Evolutionary conservation across 2,888 invertebrate genomes (phyloP).

Genomic region (Dasypogon diadema): DNA sequence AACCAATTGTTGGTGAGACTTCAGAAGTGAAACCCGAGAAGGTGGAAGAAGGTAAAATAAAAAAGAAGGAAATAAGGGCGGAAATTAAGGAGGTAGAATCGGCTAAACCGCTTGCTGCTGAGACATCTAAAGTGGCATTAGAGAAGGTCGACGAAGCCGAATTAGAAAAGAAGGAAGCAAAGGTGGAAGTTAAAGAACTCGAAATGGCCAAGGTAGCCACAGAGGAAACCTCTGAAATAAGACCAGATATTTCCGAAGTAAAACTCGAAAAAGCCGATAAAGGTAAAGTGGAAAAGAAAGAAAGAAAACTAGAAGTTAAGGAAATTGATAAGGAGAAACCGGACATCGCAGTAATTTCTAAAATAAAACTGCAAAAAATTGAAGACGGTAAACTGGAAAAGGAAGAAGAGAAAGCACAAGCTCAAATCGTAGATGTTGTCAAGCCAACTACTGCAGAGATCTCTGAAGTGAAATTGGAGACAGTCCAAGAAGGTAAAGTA

Average conservation of each 20-base stretch:
- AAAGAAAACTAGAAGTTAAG: slow-evolving; percentile 17
- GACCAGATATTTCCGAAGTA: slow-evolving; percentile 48
- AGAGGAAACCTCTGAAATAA: too few relatives aligned
- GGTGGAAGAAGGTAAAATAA: too few relatives aligned
- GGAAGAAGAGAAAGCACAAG: neutral
- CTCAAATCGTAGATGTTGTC: neutral
- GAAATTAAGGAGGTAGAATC: neutral
- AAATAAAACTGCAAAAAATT: neutral
- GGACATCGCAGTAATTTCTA: slow-evolving; percentile 51
- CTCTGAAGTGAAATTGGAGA: neutral
- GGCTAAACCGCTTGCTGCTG: slow-evolving; percentile 52
- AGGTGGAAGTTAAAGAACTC: neutral
- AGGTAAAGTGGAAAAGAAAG: slow-evolving; percentile 15
- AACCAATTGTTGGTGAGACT: slow-evolving; percentile 1
- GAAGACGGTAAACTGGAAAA: neutral
- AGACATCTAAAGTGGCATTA: slow-evolving; percentile 22
- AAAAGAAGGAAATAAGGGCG: too few relatives aligned
- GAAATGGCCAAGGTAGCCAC: neutral
- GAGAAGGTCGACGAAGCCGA: slow-evolving; percentile 20
- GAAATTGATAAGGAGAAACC: slow-evolving; percentile 51
- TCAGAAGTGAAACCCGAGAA: slow-evolving; percentile 3
- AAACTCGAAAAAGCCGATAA: neutral
- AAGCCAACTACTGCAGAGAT: neutral
- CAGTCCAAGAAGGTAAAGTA: neutral
- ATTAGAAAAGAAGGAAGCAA: neutral